Evolutionary conservation across 2,113 vertebrate genomes (phyloP), one percentile per base, ranked within the genome.

Genomic region (Ceuthmochares aereus): DNA sequence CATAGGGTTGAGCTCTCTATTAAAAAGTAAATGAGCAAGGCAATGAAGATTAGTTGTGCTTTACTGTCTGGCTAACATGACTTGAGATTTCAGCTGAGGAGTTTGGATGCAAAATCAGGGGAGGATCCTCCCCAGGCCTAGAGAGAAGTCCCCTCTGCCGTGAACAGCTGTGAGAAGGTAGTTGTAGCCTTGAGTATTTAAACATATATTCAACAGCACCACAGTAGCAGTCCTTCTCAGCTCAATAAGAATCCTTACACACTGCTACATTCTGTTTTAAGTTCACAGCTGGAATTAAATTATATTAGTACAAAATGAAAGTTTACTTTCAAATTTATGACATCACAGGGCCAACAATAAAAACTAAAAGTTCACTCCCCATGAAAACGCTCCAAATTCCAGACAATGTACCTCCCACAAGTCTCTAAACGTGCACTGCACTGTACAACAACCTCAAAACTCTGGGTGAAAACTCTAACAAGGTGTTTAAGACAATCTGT

Each of bases 1-100:
- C 99, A 99, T 99, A 29, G 99, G 99, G 97, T 99, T 99, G 87
- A 99, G 98, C 93, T 99, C 99, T 97, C 99, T 99, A 76, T 64
- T 76, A 72, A 79, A 40, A 77, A 75, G 26, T 23, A 77, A 29
- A 77, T 81, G 9, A 56, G 56, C 55, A 74, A 32, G 43, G 29
- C 27, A 26, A 21, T 4, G 6, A 84, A 36, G 32, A 45, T 13
- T 5, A 32, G 54, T 40, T 29, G 12, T 9, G 79, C 58, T 59
- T 12, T 68, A 62, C 59, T 37, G 51, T 40, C 9, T 29, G 36
- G 23, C 29, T 49, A 68, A 56, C 0, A 2, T 1, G 23, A 42
- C 5, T 10, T 32, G 40, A 89, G 30, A 62, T 16, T 68, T 55
- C 17, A 78, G 63, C 67, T 17, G 19, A 23, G 37, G 52, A 52